A percentile compares a stretch with the other conserved stretches of the same genome.
phyloP scores from a whole-genome alignment of 2,888 invertebrate species.

The Tachina grossa region DNA sequence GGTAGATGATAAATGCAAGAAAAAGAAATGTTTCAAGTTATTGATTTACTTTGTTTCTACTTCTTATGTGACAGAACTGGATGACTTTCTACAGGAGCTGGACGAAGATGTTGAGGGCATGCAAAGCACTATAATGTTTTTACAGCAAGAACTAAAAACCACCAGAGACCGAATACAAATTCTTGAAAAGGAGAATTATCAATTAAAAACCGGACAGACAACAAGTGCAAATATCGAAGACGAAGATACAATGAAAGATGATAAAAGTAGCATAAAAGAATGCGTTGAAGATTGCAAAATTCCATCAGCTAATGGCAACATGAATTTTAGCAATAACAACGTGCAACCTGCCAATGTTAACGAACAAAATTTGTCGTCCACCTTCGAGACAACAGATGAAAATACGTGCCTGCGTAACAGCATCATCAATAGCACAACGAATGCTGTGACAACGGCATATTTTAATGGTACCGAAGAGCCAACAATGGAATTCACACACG shows the following conservation, averaged over 20 bases:
- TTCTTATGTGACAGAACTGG: constrained; percentile 87
- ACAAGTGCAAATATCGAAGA: constrained; percentile 39
- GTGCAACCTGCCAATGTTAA: constrained; percentile 68
- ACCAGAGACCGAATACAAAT: constrained; percentile 87
- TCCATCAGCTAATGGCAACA: constrained; percentile 72
- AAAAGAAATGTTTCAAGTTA: neutral
- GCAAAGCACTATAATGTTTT: constrained; percentile 97
- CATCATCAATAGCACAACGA: constrained; percentile 56
- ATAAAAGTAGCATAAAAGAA: constrained; percentile 20
- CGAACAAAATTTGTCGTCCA: constrained; percentile 53
- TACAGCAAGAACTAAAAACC: constrained; percentile 96
- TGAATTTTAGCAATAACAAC: constrained; percentile 53
- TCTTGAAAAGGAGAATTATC: constrained; percentile 85
- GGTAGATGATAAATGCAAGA: constrained; percentile 84
- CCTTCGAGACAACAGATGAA: constrained; percentile 78
- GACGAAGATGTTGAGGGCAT: constrained; percentile 99
- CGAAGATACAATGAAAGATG: constrained; percentile 42
- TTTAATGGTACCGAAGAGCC: constrained; percentile 71
- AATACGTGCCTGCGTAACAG: constrained; percentile 74
- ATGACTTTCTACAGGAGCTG: constrained; percentile 96
- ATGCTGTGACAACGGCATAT: constrained; percentile 63
- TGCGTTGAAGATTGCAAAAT: constrained; percentile 50
- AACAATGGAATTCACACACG: constrained; percentile 68
- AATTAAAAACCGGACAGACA: constrained; percentile 76
- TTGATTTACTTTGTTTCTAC: neutral